Conservation (phyloP, 2,888 invertebrate genomes). For the Drosophila longiperda region DNA sequence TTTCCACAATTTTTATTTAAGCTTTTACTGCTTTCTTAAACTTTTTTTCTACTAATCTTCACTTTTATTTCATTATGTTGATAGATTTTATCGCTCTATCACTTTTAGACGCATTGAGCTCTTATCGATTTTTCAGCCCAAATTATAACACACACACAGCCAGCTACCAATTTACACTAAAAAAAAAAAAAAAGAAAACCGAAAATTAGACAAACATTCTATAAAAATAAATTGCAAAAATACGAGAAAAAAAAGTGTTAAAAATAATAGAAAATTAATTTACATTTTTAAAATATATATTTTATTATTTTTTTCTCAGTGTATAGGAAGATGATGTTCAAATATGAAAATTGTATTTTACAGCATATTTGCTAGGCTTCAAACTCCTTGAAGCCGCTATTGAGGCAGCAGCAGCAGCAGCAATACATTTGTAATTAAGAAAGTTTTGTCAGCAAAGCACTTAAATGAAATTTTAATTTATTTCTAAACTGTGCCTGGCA, state of each 20-base stretch:
- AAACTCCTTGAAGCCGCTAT: conserved; percentile 22
- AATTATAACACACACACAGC: background rate
- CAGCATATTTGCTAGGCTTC: conserved; percentile 21
- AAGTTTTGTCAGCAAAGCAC: conserved; percentile 73
- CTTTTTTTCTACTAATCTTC: background rate
- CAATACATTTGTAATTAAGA: conserved; percentile 77
- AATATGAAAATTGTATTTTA: conserved; percentile 2
- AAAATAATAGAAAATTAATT: background rate
- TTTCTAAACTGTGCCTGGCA: conserved; percentile 64
- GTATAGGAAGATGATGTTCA: background rate
- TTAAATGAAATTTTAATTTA: conserved; percentile 79
- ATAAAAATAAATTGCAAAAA: background rate
- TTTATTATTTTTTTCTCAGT: background rate
- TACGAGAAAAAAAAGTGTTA: background rate
- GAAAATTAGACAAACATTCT: background rate
- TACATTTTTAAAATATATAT: background rate
- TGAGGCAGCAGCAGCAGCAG: conserved; percentile 17
- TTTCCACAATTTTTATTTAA: background rate
- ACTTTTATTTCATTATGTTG: background rate
- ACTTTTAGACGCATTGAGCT: background rate
- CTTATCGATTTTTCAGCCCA: background rate
- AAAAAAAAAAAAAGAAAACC: background rate
- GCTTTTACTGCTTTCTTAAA: background rate
- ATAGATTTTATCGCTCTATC: background rate
- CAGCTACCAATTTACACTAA: background rate